phyloP scores from a whole-genome alignment of 2,888 invertebrate genomes.

The Luperina testacea region DNA sequence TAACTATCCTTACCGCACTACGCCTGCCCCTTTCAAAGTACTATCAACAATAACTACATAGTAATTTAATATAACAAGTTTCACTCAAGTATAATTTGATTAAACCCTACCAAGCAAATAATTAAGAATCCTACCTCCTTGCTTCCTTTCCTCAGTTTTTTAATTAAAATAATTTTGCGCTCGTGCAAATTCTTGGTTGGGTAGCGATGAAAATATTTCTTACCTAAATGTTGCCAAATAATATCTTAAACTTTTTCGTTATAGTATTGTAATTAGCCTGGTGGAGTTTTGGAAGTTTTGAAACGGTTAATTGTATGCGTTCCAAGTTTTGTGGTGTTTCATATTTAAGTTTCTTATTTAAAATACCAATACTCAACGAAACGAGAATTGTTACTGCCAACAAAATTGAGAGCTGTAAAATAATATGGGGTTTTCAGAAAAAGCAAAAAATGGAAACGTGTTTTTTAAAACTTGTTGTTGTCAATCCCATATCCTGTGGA shows the following conservation, averaged over 20 bases:
- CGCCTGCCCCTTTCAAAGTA: conserved; percentile 29
- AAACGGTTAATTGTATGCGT: conserved; percentile 26
- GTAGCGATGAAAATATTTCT: conserved; percentile 67
- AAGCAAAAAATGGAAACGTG: not conserved
- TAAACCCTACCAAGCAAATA: conserved; percentile 67
- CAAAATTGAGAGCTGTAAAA: not conserved
- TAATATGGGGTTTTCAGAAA: not conserved
- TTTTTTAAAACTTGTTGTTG: conserved; percentile 6
- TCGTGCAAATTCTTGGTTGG: conserved; percentile 67
- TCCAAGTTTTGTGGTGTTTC: conserved; percentile 17
- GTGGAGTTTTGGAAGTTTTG: conserved; percentile 43
- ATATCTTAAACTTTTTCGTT: conserved; percentile 59
- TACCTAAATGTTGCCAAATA: conserved; percentile 63
- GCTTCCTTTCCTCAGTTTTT: conserved; percentile 66
- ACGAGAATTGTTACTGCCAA: not conserved
- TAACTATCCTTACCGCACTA: conserved; percentile 52
- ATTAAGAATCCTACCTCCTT: conserved; percentile 67
- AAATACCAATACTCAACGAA: not conserved
- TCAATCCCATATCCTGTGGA: conserved; percentile 9
- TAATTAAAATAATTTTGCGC: conserved; percentile 75
- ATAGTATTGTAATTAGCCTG: conserved; percentile 57
- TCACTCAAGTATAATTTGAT: conserved; percentile 69
- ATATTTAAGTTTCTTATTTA: conserved; percentile 11
- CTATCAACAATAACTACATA: conserved; percentile 53
- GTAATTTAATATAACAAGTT: conserved; percentile 65